Percentiles rank a stretch among this genome's conserved stretches.
Evolutionary conservation across 2,888 invertebrate genomes (phyloP).

Genomic region (Anthoptus insignis): DNA sequence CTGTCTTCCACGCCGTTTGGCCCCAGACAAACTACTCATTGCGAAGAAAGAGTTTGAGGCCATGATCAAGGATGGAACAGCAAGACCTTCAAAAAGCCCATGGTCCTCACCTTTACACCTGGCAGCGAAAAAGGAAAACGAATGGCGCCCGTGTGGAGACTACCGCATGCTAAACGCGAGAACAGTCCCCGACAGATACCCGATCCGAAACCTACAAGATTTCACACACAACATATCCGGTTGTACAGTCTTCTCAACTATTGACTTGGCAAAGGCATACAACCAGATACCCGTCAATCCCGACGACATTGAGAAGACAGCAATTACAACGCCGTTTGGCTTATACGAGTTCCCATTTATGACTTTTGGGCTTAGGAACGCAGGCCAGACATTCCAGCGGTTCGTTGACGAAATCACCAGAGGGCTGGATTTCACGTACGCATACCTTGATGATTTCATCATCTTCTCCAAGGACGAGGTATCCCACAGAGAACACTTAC

Average conservation of each 20-base stretch:
- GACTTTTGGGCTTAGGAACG: neutral
- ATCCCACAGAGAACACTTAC: neutral
- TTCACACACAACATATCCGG: neutral
- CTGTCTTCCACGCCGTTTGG: slow-evolving; percentile 3
- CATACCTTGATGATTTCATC: neutral
- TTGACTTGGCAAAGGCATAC: neutral
- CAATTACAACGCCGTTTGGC: neutral
- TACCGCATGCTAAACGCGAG: no score
- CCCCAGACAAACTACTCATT: neutral
- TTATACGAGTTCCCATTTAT: neutral
- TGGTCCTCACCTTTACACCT: neutral
- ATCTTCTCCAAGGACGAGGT: neutral
- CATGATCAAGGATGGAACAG: neutral
- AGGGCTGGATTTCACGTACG: neutral
- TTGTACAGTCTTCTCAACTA: neutral
- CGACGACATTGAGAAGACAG: no score
- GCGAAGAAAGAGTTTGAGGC: neutral
- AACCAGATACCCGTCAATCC: neutral
- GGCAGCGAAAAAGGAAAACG: neutral
- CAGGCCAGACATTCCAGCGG: neutral
- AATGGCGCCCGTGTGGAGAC: neutral
- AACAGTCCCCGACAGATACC: neutral
- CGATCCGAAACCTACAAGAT: neutral
- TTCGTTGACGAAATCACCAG: slow-evolving; percentile 3
- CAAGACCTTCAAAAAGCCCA: neutral